Evolutionary conservation across 1,140 invertebrate genomes (phyloP), one percentile per base, ranked within the genome.

Genomic region (Goniozus legneri): DNA sequence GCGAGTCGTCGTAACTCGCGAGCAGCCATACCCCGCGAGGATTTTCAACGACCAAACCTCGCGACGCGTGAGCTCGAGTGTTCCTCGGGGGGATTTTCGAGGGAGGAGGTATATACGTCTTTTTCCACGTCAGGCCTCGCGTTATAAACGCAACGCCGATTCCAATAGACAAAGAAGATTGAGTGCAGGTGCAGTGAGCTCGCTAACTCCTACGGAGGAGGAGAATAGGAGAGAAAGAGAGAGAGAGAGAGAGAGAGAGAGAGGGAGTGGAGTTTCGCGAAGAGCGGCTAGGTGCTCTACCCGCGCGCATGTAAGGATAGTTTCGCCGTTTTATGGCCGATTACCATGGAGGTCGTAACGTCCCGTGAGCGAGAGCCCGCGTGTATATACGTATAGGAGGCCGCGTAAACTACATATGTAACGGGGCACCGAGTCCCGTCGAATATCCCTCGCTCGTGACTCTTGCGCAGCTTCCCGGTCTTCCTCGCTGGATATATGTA

Each of bases 271-370:
- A n/a, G n/a, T n/a, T n/a, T 27, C 24, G 24, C 4, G 24, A 10
- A 27, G 4, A 27, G 10, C 24, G 24, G 24, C 4, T 10, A 6
- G 24, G 24, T 27, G 4, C 24, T 4, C 24, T 4, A 27, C 4
- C 24, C 24, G 24, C 36, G 33, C 38, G 54, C 65, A 65, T 52
- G 62, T 63, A 60, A 61, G 55, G 61, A 71, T 69, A 67, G 67
- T 69, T 72, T 60, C 60, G 59, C 24, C 58, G 61, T 58, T 75
- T 75, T 75, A 75, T 65, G 67, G 60, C 53, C 69, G 69, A 75
- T 73, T 72, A 75, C 63, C 54, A 56, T 38, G 57, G 55, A 64
- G 60, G 52, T 62, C 66, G 63, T 71, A 72, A 71, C 65, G 58
- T 62, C 44, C 44, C 47, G 47, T 56, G 56, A 55, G 32, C 48